Base-by-base conservation (phyloP, 2,113 vertebrate genomes). In the Progne subis region DNA sequence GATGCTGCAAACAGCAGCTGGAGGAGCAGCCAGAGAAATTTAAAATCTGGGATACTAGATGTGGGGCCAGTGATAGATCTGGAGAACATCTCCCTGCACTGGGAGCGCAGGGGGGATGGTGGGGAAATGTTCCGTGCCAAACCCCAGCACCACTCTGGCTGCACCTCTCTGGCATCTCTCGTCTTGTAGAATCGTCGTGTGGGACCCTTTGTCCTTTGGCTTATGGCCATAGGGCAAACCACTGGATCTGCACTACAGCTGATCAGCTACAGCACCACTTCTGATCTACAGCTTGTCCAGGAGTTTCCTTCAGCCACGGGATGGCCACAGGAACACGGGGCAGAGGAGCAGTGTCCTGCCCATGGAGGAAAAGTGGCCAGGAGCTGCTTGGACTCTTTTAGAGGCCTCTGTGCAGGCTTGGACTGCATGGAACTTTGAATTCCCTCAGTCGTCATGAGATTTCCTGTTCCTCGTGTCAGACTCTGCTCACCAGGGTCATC, bases 281-380 rank as follows among this genome's bases (percentile, higher is more conserved):
- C 88, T 1, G 0, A 47, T 12, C 37, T 24, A 4, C 55, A 23
- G 31, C n/a, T 87, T 43, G 56, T 78, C 50, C 60, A 28, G 20
- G 43, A 41, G 60, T 32, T 61, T 91, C 49, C 24, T 25, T 32
- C 39, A 65, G 29, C 49, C 53, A 29, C 5, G 0, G 1, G 20
- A 8, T 32, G n/a, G 32, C 31, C 39, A 26, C 10, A 5, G 69
- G 64, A 70, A 11, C 20, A 13, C 2, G 1, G 15, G 29, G 6
- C 34, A 50, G 28, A n/a, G 26, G 2, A 76, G 3, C 0, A 0
- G 9, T 19, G 32, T 47, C 32, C 39, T 74, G 50, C 41, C 56
- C 2, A 0, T 10, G n/a, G 34, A 76, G n/a, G n/a, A 53, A 47
- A 43, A 11, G 31, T 4, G 59, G 25, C 29, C 5, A 2, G 31